Percentiles rank a stretch among this genome's conserved stretches.
Evolutionary conservation across 2,888 invertebrate genomes (phyloP).

Genomic region (Orthonevra nobilis): DNA sequence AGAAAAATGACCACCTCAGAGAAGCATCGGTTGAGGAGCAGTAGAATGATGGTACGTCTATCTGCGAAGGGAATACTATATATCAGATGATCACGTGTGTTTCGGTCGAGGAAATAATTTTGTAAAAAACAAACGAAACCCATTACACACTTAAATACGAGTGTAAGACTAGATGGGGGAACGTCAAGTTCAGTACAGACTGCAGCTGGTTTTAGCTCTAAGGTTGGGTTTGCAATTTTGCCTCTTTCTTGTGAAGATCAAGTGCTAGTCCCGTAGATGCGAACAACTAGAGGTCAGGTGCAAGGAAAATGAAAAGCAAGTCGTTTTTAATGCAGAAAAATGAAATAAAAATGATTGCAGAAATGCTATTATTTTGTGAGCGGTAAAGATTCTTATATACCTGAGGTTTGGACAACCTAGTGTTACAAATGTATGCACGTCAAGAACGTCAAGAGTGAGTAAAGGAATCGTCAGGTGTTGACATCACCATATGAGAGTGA

Average conservation of each 20-base stretch:
- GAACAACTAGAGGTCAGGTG: conserved; percentile 46
- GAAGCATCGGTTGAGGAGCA: not conserved
- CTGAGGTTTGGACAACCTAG: too few species aligned
- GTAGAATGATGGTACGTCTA: conserved; percentile 6
- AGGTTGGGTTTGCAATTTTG: not conserved
- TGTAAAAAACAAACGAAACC: too few species aligned
- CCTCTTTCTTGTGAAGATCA: conserved; percentile 16
- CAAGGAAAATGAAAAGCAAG: conserved; percentile 36
- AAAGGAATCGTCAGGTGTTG: too few species aligned
- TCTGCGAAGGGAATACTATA: conserved; percentile 9
- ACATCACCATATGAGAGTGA: too few species aligned
- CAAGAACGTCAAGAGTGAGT: too few species aligned
- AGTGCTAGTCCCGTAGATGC: not conserved
- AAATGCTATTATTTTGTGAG: conserved; percentile 29
- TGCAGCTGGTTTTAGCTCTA: not conserved
- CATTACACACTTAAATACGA: conserved; percentile 55
- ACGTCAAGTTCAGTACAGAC: not conserved
- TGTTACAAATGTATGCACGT: too few species aligned
- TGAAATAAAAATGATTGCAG: too few species aligned
- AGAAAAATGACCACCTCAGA: conserved; percentile 19
- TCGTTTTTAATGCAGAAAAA: conserved; percentile 6
- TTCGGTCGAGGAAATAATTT: conserved; percentile 56
- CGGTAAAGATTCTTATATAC: too few species aligned
- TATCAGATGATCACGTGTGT: conserved; percentile 48
- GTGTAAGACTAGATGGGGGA: conserved; percentile 9